Conservation (phyloP, 1,140 invertebrate species). For the Drosophila kikkawai region DNA sequence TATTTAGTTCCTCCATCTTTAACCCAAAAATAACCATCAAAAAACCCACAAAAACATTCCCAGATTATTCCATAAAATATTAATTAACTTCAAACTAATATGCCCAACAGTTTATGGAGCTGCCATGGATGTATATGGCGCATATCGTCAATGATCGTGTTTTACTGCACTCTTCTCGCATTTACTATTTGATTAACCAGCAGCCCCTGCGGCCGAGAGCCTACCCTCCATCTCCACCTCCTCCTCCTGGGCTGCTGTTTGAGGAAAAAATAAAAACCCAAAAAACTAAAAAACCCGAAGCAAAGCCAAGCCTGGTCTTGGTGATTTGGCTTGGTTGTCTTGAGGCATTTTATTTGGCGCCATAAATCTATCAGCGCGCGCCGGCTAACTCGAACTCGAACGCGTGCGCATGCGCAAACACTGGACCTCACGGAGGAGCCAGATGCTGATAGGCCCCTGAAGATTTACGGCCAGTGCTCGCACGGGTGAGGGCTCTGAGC, state of each 20-base stretch:
- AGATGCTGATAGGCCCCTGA: conserved; percentile 72
- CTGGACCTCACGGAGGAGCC: conserved; percentile 25
- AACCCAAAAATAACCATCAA: background rate
- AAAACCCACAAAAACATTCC: background rate
- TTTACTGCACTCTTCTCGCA: conserved; percentile 69
- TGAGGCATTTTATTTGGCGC: conserved; percentile 84
- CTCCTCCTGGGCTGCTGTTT: conserved; percentile 24
- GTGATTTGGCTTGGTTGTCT: conserved; percentile 74
- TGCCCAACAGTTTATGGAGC: conserved; percentile 46
- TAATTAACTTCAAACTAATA: conserved; percentile 39
- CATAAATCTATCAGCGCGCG: conserved; percentile 84
- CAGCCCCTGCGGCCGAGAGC: conserved; percentile 19
- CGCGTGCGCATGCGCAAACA: conserved; percentile 81
- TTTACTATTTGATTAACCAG: conserved; percentile 79
- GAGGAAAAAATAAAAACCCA: conserved; percentile 29
- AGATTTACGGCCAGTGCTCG: conserved; percentile 76
- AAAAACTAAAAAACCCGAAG: conserved; percentile 13
- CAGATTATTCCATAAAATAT: background rate
- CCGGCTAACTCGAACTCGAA: conserved; percentile 40
- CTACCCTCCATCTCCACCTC: background rate
- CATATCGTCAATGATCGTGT: conserved; percentile 73
- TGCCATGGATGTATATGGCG: conserved; percentile 19
- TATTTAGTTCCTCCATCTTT: too few species aligned
- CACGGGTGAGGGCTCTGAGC: conserved; percentile 25
- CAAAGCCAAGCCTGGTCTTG: conserved; percentile 19